These are phyloP conservation scores for Cremastinae sp. DNA, from an alignment of 2,888 invertebrate genomes.

Conservation along the genomic window DNA sequence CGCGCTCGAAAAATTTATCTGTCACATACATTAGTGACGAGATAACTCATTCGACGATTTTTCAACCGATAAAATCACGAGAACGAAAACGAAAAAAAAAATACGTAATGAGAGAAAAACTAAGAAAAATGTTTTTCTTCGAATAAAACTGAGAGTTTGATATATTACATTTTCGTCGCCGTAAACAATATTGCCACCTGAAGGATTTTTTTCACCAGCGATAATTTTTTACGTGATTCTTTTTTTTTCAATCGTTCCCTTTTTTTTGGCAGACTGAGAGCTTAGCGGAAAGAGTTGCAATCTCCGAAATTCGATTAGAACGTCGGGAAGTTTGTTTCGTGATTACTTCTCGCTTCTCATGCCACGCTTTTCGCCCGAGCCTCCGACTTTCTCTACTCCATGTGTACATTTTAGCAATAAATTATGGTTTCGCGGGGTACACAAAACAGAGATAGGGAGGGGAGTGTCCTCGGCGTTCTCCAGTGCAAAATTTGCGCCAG, in stretches of 20 bases:
- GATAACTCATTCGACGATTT: too few species aligned
- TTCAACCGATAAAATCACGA: too few species aligned
- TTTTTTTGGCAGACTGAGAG: slow-evolving; percentile 23
- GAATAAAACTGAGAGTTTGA: too few species aligned
- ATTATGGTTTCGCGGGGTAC: slow-evolving; percentile 54
- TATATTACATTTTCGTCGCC: too few species aligned
- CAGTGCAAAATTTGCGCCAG: slow-evolving; percentile 30
- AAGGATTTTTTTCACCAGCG: too few species aligned
- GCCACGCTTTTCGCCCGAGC: slow-evolving; percentile 27
- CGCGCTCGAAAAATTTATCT: too few species aligned
- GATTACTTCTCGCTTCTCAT: slow-evolving; percentile 58
- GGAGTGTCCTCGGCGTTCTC: slow-evolving; percentile 14
- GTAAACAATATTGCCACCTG: too few species aligned
- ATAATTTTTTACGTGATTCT: background rate
- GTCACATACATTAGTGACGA: too few species aligned
- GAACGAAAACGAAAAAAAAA: too few species aligned
- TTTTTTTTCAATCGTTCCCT: slow-evolving; percentile 6
- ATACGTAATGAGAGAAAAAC: too few species aligned
- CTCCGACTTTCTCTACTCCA: background rate
- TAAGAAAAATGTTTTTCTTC: too few species aligned
- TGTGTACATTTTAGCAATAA: slow-evolving; percentile 49
- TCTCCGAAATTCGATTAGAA: slow-evolving; percentile 58
- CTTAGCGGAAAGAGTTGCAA: slow-evolving; percentile 38
- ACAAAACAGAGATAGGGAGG: slow-evolving; percentile 23
- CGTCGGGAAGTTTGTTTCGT: slow-evolving; percentile 57